Evolutionary conservation across 2,113 vertebrate genomes (phyloP).

Genomic region (Suricata suricatta): DNA sequence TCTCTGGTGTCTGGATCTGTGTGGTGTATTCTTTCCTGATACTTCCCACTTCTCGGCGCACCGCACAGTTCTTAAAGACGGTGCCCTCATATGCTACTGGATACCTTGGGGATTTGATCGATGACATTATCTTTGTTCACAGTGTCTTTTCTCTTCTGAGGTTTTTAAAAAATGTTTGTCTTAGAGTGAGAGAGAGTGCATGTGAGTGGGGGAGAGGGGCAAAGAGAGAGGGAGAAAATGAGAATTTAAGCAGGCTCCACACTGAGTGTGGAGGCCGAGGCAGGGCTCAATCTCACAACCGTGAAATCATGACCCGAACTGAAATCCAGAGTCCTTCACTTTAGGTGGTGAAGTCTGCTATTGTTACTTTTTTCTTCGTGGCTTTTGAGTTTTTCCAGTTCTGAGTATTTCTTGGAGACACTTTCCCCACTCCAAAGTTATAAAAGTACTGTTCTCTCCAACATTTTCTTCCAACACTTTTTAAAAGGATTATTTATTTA

Average conservation of each 20-base stretch:
- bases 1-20: neutral
- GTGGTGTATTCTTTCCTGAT: neutral
- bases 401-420: constrained; percentile 21
- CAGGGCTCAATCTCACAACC: no score
- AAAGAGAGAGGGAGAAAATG: no score
- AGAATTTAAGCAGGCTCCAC: no score
- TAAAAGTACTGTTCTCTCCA: neutral
- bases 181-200: no score
- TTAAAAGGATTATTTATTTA: no score
- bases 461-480: neutral
- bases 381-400: neutral
- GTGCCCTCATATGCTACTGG: neutral
- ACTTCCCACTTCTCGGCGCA: neutral
- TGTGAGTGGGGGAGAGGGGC: no score
- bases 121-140: neutral
- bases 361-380: neutral
- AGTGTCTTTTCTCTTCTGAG: neutral
- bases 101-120: neutral
- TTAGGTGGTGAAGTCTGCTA: neutral
- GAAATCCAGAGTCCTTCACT: no score
- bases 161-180: no score
- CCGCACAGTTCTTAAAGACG: neutral
- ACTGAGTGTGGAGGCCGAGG: no score
- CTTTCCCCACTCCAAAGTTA: neutral
- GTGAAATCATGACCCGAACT: no score